Conservation (phyloP, 2,888 invertebrate genomes). For the Parasteatoda lunata region DNA sequence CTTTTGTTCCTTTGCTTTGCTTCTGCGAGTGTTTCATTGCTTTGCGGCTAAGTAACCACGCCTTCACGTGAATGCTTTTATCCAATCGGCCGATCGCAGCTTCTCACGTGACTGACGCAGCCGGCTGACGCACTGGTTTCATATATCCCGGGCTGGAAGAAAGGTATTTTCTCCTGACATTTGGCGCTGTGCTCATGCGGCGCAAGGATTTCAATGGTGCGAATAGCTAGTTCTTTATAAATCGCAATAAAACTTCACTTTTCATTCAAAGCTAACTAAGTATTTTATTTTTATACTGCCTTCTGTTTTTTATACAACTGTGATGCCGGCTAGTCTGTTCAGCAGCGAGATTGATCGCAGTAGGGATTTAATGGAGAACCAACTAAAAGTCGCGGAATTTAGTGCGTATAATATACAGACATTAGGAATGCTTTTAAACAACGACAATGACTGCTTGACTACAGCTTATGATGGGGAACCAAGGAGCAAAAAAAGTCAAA, state of each 20-base stretch:
- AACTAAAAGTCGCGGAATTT: conserved; percentile 85
- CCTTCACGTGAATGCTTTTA: conserved; percentile 4
- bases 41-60: conserved; percentile 39
- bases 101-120: conserved; percentile 60
- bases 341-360: conserved; percentile 81
- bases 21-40: conserved; percentile 37
- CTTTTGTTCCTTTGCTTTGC: not conserved
- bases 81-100: not conserved
- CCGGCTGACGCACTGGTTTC: conserved; percentile 60
- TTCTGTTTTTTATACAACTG: conserved; percentile 57
- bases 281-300: conserved; percentile 59
- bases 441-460: conserved; percentile 67
- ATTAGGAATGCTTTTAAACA: conserved; percentile 12
- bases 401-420: conserved; percentile 91
- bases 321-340: conserved; percentile 88
- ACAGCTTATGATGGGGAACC: conserved; percentile 63
- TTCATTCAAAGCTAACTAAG: conserved; percentile 35
- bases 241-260: conserved; percentile 41
- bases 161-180: conserved; percentile 57
- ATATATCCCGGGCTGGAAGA: conserved; percentile 53
- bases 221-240: conserved; percentile 51
- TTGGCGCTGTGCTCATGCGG: conserved; percentile 59
- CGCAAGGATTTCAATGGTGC: conserved; percentile 48
- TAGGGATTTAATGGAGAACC: conserved; percentile 81
- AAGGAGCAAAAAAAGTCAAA: conserved; percentile 88